These are phyloP conservation scores for Periparus ater DNA, from an alignment of 2,797 vertebrate species.

Conservation along the genomic window DNA sequence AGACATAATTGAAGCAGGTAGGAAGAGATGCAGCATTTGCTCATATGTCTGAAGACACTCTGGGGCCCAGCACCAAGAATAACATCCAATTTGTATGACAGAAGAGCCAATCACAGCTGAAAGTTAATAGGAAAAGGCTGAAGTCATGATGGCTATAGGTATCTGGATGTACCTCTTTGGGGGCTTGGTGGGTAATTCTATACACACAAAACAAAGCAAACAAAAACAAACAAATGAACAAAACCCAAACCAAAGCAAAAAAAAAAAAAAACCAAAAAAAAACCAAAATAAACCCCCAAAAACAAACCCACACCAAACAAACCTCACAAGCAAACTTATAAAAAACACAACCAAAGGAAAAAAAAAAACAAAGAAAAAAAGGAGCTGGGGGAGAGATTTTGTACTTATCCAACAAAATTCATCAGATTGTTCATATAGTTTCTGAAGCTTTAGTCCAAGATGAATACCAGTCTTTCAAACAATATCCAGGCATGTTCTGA, in stretches of 20 bases:
- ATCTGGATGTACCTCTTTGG: not conserved
- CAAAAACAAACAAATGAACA: not conserved
- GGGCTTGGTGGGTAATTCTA: not conserved
- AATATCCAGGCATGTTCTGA: not conserved
- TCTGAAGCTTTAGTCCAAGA: not conserved
- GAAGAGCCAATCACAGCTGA: not conserved
- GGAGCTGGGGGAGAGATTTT: accelerated
- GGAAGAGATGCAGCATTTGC: not conserved
- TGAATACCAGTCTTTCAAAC: not conserved
- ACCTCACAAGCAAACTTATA: accelerated
- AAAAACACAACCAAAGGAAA: not conserved
- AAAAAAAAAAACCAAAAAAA: not conserved
- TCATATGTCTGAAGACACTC: not conserved
- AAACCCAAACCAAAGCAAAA: not conserved
- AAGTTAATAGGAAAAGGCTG: not conserved
- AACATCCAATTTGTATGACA: not conserved
- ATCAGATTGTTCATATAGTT: not conserved
- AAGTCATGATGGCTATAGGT: not conserved
- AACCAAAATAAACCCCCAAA: no score
- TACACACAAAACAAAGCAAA: not conserved
- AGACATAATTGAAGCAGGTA: not conserved
- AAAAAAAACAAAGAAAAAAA: accelerated
- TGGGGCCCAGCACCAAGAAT: not conserved
- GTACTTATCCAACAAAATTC: not conserved
- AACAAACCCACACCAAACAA: not conserved